A percentile compares a stretch with the other conserved stretches of the same genome.
These are phyloP conservation scores for Lampris incognitus DNA, from an alignment of 2,113 vertebrate species.

Conservation along the genomic window DNA sequence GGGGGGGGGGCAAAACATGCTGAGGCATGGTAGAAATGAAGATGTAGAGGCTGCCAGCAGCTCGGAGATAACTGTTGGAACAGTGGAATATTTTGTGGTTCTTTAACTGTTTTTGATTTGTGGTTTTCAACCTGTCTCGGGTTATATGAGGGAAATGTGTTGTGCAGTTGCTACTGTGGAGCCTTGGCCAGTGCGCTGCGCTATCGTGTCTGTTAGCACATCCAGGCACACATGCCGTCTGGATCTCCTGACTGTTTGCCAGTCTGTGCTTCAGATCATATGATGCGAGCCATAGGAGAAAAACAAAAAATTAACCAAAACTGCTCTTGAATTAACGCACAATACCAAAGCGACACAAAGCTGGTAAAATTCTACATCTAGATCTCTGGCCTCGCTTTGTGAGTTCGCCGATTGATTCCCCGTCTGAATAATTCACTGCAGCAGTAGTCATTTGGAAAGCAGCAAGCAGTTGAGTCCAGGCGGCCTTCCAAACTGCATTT, in stretches of 20 bases:
- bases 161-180: constrained; percentile 40
- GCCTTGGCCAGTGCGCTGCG: constrained; percentile 7
- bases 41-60: constrained; percentile 62
- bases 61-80: constrained; percentile 49
- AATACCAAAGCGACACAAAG: constrained; percentile 60
- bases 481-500: constrained; percentile 65
- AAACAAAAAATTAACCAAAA: constrained; percentile 47
- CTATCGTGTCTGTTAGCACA: constrained; percentile 22
- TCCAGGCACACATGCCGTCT: constrained; percentile 59
- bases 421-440: constrained; percentile 65
- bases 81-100: constrained; percentile 60
- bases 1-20: constrained; percentile 21
- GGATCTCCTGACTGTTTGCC: constrained; percentile 53
- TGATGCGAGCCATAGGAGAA: constrained; percentile 32
- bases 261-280: constrained; percentile 55
- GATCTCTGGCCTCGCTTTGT: constrained; percentile 62
- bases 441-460: constrained; percentile 61
- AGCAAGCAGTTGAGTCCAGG: constrained; percentile 45
- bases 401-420: constrained; percentile 69
- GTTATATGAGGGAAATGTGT: constrained; percentile 49
- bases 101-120: constrained; percentile 66
- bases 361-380: constrained; percentile 66
- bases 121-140: constrained; percentile 65
- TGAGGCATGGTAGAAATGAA: constrained; percentile 55
- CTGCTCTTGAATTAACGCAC: constrained; percentile 49